Evolutionary conservation across 1,140 invertebrate genomes (phyloP), one percentile per base, ranked within the genome.

Genomic region (Hyles vespertilio): DNA sequence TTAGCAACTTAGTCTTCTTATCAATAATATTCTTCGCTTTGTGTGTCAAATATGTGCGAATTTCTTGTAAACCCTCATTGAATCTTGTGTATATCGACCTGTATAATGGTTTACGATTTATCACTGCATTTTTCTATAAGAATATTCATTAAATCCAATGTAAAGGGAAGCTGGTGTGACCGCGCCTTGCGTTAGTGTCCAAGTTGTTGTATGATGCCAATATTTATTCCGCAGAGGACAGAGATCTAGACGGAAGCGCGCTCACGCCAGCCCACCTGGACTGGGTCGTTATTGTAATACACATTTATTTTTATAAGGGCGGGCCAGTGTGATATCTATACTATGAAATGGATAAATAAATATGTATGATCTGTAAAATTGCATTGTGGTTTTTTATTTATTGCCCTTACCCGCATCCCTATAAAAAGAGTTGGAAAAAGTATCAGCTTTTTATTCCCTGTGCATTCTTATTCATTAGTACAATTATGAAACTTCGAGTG

Each of bases 311-410:
- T 89, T 89, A 77, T 89, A 89, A 87, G 86, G 86, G 84, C 84
- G 86, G 86, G 86, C 86, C 86, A 87, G 86, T 89, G 84, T 89
- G 86, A 89, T 89, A 89, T 87, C 86, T 87, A 84, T 86, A 89
- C 77, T 87, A 87, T 87, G 76, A 89, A 87, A 87, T 84, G 79
- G 79, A 88, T 85, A 81, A 89, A 89, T 87, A 86, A 87, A 89
- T 87, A 87, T 89, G 84, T 89, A 87, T 85, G 82, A 89, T 89
- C 86, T 87, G 86, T 87, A 89, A 88, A 84, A 83, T 84, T 87
- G 82, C 84, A 84, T 84, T 83, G 43, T 43, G 32, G 40, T 12
- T 70, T 76, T 85, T 87, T 82, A 84, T 87, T 88, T 81, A 10
- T 36, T 48, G 43, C 22, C 34, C 52, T 43, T 45, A 44, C 52